Conservation (phyloP, 2,797 vertebrate genomes). For the Threskiornis aethiopicus region DNA sequence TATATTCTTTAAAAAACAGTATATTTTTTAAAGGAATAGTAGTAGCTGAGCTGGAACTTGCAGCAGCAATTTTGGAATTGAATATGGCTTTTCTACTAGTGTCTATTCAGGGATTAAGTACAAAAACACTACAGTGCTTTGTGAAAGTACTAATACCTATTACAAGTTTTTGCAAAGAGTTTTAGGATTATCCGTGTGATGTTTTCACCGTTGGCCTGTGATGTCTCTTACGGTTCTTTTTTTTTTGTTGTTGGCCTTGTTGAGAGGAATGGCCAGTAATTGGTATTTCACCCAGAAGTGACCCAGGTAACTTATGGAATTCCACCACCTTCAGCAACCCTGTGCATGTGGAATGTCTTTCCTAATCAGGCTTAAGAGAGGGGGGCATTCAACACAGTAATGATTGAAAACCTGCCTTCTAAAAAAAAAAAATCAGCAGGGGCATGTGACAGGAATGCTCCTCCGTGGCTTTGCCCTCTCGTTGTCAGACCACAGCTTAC, state of each 20-base stretch:
- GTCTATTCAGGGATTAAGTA: neutral
- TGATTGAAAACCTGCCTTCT: neutral
- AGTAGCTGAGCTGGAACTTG: neutral
- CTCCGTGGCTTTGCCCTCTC: neutral
- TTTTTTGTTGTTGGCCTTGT: neutral
- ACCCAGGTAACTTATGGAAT: constrained; percentile 29
- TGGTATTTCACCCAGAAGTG: constrained; percentile 40
- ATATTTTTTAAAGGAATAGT: neutral
- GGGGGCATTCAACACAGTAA: neutral
- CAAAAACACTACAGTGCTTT: neutral
- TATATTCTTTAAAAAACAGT: neutral
- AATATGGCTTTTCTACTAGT: neutral
- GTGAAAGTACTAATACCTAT: neutral
- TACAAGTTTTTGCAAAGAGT: neutral
- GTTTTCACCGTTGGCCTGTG: neutral
- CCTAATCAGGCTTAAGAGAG: constrained; percentile 21
- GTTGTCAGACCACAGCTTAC: neutral
- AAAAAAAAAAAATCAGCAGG: neutral
- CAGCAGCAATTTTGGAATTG: neutral
- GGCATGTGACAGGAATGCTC: neutral
- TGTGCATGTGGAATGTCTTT: neutral
- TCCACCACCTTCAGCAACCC: constrained; percentile 21
- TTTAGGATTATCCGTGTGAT: neutral
- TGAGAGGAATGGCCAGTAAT: neutral
- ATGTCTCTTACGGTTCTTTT: neutral